These are phyloP conservation scores for Dreissena polymorpha DNA, from an alignment of 1,140 invertebrate genomes.

Conservation along the genomic window DNA sequence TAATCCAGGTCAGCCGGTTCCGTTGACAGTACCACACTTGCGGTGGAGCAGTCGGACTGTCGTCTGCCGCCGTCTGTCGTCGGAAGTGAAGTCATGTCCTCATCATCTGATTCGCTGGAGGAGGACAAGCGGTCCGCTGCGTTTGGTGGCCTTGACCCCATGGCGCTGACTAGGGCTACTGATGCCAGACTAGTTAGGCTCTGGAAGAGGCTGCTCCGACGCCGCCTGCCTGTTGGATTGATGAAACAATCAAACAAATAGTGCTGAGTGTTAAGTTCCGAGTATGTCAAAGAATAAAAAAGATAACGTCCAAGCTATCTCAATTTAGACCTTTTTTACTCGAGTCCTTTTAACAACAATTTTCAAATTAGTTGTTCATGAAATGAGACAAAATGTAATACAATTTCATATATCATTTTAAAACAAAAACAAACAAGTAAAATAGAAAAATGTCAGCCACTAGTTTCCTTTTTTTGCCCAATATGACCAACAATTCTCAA, in stretches of 20 bases:
- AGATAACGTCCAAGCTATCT: no score
- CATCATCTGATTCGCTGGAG: slow-evolving; percentile 16
- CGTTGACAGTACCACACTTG: neutral
- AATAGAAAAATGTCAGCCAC: no score
- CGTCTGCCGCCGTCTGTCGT: neutral
- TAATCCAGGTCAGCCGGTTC: slow-evolving; percentile 23
- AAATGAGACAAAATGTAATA: no score
- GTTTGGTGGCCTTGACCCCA: slow-evolving; percentile 1
- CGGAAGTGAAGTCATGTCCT: neutral
- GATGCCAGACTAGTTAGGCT: slow-evolving; percentile 47
- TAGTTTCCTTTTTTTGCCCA: no score
- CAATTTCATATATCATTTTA: no score
- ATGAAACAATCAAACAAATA: neutral
- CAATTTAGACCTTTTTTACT: no score
- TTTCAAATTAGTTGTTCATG: no score
- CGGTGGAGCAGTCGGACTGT: neutral
- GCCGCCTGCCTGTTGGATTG: slow-evolving; percentile 4
- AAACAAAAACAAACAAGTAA: no score
- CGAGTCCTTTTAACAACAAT: no score
- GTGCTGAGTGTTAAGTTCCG: no score
- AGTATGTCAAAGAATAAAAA: no score
- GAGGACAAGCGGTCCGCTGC: neutral
- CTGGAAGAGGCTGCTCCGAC: slow-evolving; percentile 50
- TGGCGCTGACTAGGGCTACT: slow-evolving; percentile 43
- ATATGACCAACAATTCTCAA: no score